Percentiles rank a stretch among this genome's conserved stretches.
Evolutionary conservation across 2,113 vertebrate genomes (phyloP).

Genomic region (Nansenia antarctica): DNA sequence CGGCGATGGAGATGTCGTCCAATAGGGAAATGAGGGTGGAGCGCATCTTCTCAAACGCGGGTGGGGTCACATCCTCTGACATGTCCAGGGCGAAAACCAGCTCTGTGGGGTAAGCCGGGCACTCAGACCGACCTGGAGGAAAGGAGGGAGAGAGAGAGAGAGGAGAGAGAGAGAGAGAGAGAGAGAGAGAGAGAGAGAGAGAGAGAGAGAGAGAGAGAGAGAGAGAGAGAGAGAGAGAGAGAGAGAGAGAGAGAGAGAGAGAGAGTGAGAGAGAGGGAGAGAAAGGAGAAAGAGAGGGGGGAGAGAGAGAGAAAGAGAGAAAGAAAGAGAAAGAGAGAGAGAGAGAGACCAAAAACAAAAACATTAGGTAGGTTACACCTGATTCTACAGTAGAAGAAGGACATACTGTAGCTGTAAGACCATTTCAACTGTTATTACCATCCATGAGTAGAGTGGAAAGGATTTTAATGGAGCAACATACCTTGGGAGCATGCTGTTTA

Average conservation of each 20-base stretch:
- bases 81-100: slow-evolving; percentile 86
- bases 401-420: background rate
- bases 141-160: background rate
- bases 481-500: slow-evolving; percentile 71
- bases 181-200: background rate
- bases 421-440: no score
- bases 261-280: background rate
- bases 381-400: background rate
- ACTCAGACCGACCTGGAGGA: slow-evolving; percentile 60
- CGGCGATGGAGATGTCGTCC: slow-evolving; percentile 72
- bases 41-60: slow-evolving; percentile 83
- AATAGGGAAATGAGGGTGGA: slow-evolving; percentile 71
- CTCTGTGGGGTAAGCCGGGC: slow-evolving; percentile 83
- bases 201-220: background rate
- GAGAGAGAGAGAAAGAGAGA: background rate
- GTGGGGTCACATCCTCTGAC: slow-evolving; percentile 72
- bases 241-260: background rate
- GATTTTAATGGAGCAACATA: slow-evolving; percentile 45
- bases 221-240: background rate
- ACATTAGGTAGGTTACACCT: background rate
- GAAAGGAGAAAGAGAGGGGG: background rate
- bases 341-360: background rate
- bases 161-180: background rate
- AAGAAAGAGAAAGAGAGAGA: background rate
- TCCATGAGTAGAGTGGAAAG: no score